phyloP scores from a whole-genome alignment of 2,113 vertebrate genomes.

The Talpa occidentalis region DNA sequence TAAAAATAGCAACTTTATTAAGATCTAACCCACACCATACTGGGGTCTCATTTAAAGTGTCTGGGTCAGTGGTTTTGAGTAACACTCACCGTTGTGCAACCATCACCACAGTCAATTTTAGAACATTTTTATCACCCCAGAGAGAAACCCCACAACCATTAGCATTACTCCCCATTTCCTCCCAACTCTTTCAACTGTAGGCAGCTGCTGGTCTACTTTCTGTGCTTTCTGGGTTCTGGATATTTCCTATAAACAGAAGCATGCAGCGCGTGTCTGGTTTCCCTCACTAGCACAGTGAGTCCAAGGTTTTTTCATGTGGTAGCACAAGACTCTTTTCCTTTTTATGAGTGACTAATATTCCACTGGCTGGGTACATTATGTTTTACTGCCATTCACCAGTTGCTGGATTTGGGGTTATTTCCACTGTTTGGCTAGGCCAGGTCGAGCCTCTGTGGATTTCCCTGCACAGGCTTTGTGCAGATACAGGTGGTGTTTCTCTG shows the following conservation, averaged over 20 bases:
- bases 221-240: background rate
- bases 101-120: background rate
- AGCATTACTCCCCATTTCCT: background rate
- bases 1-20: background rate
- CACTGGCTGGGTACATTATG: background rate
- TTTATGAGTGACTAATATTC: background rate
- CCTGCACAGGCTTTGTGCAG: background rate
- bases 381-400: background rate
- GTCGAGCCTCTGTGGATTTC: background rate
- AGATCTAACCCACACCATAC: background rate
- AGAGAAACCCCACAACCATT: background rate
- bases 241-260: background rate
- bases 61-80: slow-evolving; percentile 9
- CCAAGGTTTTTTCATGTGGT: background rate
- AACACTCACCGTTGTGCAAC: background rate
- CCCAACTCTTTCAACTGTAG: background rate
- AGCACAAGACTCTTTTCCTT: background rate
- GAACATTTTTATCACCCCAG: slow-evolving; percentile 9
- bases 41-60: background rate
- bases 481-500: background rate
- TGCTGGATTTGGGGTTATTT: background rate
- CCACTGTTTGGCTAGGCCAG: background rate
- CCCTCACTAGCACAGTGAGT: background rate
- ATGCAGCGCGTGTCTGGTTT: background rate
- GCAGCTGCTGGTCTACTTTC: background rate